Evolutionary conservation across 2,888 invertebrate genomes (phyloP), one percentile per base, ranked within the genome.

Genomic region (Standfussiana lucernea): DNA sequence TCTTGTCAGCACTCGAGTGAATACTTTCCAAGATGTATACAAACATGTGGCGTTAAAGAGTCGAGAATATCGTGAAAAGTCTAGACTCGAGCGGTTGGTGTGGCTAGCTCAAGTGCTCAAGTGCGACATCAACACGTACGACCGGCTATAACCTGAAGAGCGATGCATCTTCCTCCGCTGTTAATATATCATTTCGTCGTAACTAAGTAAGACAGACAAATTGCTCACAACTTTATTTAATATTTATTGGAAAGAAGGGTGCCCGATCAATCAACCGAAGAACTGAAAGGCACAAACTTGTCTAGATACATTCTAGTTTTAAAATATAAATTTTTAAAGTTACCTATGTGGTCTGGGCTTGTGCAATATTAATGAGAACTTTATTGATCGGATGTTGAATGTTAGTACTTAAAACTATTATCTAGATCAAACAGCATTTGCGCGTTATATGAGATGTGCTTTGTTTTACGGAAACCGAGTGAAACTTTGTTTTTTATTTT

Each of bases 101-200:
- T 50, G 64, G 79, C 73, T 69, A 76, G 37, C n/a, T 66, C 45
- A 59, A 65, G 45, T 62, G 35, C n/a, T 66, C 47, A 59, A 66
- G 45, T 62, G 75, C 77, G 75, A 80, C 79, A 85, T 87, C 86
- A 88, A 87, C 91, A 91, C 91, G 92, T 91, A 80, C 91, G 84
- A 80, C 79, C 45, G 67, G 88, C 87, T 80, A 90, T 88, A 86
- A 91, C 87, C 83, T 85, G 83, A 89, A 85, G 77, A 86, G 86
- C 91, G 90, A 94, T 95, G 91, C 92, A 92, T 91, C 91, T 92
- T 91, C 88, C 86, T 86, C 83, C 91, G 84, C 90, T 91, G 93
- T 94, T 94, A 94, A 96, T 96, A 95, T 94, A 95, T 94, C 94
- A 95, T 95, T 93, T 95, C 92, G 91, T 93, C 93, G 92, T 92